Evolutionary conservation across 1,140 invertebrate species (phyloP), one percentile per base, ranked within the genome.

Genomic region (Aphaenogaster ashmeadi): DNA sequence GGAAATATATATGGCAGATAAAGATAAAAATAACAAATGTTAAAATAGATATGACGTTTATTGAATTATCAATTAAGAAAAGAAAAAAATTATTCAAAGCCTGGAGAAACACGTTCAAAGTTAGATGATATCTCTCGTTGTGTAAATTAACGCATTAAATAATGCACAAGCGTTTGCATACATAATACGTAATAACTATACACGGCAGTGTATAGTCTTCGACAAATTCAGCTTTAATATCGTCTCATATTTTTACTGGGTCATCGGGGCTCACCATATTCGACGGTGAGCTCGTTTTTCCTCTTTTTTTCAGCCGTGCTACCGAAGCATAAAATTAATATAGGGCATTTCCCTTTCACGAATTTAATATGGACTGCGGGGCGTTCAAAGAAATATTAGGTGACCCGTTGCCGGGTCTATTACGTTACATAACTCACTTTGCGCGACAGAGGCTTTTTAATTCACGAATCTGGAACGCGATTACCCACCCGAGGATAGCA

Each of bases 291-390:
- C 41, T 27, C 11, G 41, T 44, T 47, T 47, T 69, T 27, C 27
- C 36, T 44, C 7, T 67, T 64, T 47, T n/a, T 81, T 81, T 71
- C 33, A 71, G 38, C n/a, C 78, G 21, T 69, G 21, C 50, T 33
- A 50, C 4, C 66, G 50, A 71, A 81, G 66, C 36, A 21, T 81
- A 67, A 56, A 81, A 71, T 81, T 81, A 81, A 81, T 81, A 71
- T 81, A 81, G 15, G 36, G 15, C 50, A 79, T 64, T 79, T 64
- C 27, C 18, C 47, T 71, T 81, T 71, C 38, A 71, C 38, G 38
- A 27, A 44, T 44, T 81, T 81, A 56, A 81, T 36, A 58, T 33
- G 64, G 15, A 56, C 66, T 81, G 36, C 36, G 50, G 21, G 21
- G 64, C 47, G 50, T 52, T 81, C 66, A 71, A 71, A 56, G 79